A percentile compares a stretch with the other conserved stretches of the same genome.
Conservation (phyloP, 2,888 invertebrate species). For the Apodemia hepburni region DNA sequence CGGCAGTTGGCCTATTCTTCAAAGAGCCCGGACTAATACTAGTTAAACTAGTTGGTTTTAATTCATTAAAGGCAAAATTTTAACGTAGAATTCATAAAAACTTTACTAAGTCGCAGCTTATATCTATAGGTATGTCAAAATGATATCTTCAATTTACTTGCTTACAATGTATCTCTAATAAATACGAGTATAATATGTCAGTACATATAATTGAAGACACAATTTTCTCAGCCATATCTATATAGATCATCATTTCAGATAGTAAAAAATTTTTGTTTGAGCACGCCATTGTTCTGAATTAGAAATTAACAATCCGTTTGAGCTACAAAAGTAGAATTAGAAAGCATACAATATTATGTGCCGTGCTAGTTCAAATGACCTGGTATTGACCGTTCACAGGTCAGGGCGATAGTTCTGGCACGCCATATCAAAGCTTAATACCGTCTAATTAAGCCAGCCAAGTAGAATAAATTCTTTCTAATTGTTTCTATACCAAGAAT, state of each 20-base stretch:
- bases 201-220: neutral
- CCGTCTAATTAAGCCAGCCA: conserved; percentile 6
- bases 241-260: neutral
- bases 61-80: too few relatives aligned
- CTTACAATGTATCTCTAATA: too few relatives aligned
- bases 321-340: conserved; percentile 6
- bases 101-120: too few relatives aligned
- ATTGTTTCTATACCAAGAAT: neutral
- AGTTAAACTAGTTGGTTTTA: too few relatives aligned
- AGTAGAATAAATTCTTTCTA: neutral
- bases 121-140: too few relatives aligned
- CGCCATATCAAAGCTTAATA: conserved; percentile 7
- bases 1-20: too few relatives aligned
- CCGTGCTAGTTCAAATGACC: conserved; percentile 3
- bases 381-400: conserved; percentile 2
- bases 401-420: conserved; percentile 7
- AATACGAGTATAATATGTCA: too few relatives aligned
- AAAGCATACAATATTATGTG: conserved; percentile 4
- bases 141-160: too few relatives aligned
- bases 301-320: neutral
- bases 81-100: too few relatives aligned
- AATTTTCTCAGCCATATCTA: neutral
- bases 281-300: conserved; percentile 1
- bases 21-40: too few relatives aligned
- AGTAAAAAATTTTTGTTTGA: neutral